phyloP scores from a whole-genome alignment of 2,113 vertebrate species.

The Eolophus roseicapilla region DNA sequence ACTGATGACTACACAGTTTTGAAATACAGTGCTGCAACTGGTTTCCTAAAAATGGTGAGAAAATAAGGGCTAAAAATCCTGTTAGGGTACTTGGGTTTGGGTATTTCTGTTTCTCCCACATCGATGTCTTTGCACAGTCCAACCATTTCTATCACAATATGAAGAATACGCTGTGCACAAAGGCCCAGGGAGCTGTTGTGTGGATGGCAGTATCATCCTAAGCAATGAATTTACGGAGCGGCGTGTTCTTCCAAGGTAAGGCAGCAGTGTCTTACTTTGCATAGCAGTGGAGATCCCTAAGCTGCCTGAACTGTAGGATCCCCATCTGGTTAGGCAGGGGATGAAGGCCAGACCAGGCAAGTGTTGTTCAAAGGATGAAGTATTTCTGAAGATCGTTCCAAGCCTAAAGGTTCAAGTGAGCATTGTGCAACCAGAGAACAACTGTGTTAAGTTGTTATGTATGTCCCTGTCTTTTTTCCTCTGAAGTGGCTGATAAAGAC shows the following conservation, averaged over 20 bases:
- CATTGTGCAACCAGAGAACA: not conserved
- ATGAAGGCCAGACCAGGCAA: not conserved
- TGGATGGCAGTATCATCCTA: slow-evolving; percentile 75
- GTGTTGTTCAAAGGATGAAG: not conserved
- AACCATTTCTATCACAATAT: slow-evolving; percentile 75
- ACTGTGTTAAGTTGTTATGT: not conserved
- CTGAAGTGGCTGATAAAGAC: not conserved
- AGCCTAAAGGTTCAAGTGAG: not conserved
- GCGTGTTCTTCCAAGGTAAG: slow-evolving; percentile 84
- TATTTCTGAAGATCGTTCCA: not conserved
- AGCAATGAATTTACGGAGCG: slow-evolving; percentile 64
- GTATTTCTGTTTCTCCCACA: not conserved
- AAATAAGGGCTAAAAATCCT: not conserved
- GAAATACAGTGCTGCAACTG: not conserved
- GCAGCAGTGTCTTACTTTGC: fast-evolving
- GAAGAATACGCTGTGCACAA: slow-evolving; percentile 77
- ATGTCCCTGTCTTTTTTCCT: not conserved
- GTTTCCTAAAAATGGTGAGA: not conserved
- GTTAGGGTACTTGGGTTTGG: not conserved
- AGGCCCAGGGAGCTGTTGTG: slow-evolving; percentile 76
- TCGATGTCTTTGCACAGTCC: not conserved
- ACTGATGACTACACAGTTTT: not conserved
- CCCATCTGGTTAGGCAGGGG: not conserved
- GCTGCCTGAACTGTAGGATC: not conserved
- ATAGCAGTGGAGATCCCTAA: not conserved